Percentiles rank a stretch among this genome's conserved stretches.
Evolutionary conservation across 2,797 vertebrate species (phyloP).

Genomic region (Rhynchonycteris naso): DNA sequence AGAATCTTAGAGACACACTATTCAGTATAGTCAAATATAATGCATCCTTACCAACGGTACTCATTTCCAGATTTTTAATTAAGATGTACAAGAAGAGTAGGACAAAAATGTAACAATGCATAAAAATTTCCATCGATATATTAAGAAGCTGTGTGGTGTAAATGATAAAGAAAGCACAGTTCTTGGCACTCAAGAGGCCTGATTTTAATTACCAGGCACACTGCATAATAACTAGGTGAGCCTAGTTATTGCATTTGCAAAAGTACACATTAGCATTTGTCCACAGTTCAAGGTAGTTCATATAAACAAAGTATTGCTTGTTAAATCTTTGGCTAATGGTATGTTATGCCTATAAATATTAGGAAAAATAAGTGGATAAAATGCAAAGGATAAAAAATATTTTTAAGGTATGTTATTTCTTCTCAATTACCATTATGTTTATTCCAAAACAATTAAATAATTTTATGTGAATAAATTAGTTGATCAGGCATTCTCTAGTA

Average conservation of each 20-base stretch:
- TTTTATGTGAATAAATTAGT: background rate
- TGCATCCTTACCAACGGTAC: background rate
- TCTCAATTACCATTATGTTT: background rate
- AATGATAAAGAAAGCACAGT: background rate
- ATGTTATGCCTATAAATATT: background rate
- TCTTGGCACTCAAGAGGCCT: background rate
- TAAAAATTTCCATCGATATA: background rate
- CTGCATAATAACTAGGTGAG: background rate
- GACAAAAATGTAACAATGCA: background rate
- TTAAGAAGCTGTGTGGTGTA: background rate
- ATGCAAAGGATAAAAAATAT: background rate
- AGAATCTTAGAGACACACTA: background rate
- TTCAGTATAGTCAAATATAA: background rate
- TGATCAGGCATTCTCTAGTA: background rate
- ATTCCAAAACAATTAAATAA: background rate
- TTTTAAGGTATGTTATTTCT: background rate
- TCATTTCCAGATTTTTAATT: background rate
- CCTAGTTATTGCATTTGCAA: background rate
- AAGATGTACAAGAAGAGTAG: background rate
- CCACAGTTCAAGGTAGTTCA: background rate
- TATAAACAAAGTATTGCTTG: background rate
- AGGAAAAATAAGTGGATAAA: background rate
- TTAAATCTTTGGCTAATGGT: background rate
- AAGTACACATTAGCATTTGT: background rate
- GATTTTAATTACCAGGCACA: background rate